Conservation (phyloP, 30 jellyfish, hydroid and myxozoan genomes). For the Aurelia aurita complex sp. Pacific region DNA sequence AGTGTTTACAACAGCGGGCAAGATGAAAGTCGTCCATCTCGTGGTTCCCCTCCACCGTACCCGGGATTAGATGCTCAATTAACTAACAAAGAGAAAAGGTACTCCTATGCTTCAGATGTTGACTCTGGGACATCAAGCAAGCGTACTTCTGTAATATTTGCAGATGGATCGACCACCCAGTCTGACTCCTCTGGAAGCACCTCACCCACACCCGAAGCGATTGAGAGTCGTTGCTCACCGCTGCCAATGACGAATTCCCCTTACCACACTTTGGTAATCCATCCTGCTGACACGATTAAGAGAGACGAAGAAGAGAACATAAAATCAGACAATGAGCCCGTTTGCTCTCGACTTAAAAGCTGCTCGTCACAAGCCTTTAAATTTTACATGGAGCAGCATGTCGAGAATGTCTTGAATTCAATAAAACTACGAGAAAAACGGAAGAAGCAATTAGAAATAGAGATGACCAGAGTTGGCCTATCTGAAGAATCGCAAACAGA, state of each 20-base stretch:
- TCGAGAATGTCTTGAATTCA: conserved; percentile 83
- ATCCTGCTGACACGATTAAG: conserved; percentile 38
- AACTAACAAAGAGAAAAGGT: conserved; percentile 63
- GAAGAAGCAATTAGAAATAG: conserved; percentile 85
- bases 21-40: conserved; percentile 28
- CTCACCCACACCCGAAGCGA: conserved; percentile 89
- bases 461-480: conserved; percentile 93
- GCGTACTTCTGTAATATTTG: conserved; percentile 71
- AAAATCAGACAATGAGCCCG: conserved; percentile 46
- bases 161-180: conserved; percentile 70
- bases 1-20: conserved; percentile 17
- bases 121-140: conserved; percentile 78
- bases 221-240: conserved; percentile 97
- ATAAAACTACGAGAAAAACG: conserved; percentile 86
- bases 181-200: conserved; percentile 95
- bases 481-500: conserved; percentile 96
- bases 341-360: conserved; percentile 72
- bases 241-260: conserved; percentile 92
- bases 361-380: conserved; percentile 97
- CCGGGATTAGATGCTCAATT: conserved; percentile 58
- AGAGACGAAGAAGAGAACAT: conserved; percentile 33
- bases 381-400: conserved; percentile 98
- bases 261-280: conserved; percentile 88
- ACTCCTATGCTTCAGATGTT: conserved; percentile 84
- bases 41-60: conserved; percentile 75